A percentile compares a stretch with the other conserved stretches of the same genome.
These are phyloP conservation scores for Orchesella flavescens DNA, from an alignment of 2,888 invertebrate genomes.

Conservation along the genomic window DNA sequence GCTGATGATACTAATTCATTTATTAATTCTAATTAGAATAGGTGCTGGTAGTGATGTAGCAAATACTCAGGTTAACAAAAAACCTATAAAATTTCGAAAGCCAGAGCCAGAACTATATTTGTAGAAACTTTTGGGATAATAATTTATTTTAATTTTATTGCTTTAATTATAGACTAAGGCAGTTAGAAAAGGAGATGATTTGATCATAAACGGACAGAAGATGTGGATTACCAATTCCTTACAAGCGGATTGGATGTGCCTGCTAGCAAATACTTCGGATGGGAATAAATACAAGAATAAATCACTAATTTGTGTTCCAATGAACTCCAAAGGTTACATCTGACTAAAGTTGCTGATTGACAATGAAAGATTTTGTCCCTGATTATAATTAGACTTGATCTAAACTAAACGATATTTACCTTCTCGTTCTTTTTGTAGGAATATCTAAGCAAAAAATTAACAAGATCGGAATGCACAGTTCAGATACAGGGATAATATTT, in stretches of 20 bases:
- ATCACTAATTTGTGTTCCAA: slow-evolving; percentile 77
- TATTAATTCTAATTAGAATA: not conserved
- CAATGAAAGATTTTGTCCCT: too few species aligned
- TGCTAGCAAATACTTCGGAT: slow-evolving; percentile 76
- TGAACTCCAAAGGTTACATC: slow-evolving; percentile 75
- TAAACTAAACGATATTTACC: too few species aligned
- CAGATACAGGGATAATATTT: slow-evolving; percentile 77
- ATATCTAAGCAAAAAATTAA: slow-evolving; percentile 74
- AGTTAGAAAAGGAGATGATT: slow-evolving; percentile 74
- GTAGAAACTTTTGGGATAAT: too few species aligned
- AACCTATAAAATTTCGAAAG: too few species aligned
- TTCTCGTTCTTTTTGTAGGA: slow-evolving; percentile 38
- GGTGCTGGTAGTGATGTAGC: slow-evolving; percentile 77
- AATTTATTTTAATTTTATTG: too few species aligned
- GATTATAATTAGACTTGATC: too few species aligned
- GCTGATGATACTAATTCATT: too few species aligned
- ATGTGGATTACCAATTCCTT: slow-evolving; percentile 75
- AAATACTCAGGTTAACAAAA: slow-evolving; percentile 73
- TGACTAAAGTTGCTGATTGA: too few species aligned
- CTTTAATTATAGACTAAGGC: slow-evolving; percentile 75
- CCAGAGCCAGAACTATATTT: too few species aligned
- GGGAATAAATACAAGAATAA: slow-evolving; percentile 76
- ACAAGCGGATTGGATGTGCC: slow-evolving; percentile 79
- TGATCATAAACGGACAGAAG: slow-evolving; percentile 77
- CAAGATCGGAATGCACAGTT: slow-evolving; percentile 77